Percentiles rank a stretch among this genome's conserved stretches.
phyloP scores from a whole-genome alignment of 2,888 invertebrate genomes.

The Nephrotoma guestfalica region DNA sequence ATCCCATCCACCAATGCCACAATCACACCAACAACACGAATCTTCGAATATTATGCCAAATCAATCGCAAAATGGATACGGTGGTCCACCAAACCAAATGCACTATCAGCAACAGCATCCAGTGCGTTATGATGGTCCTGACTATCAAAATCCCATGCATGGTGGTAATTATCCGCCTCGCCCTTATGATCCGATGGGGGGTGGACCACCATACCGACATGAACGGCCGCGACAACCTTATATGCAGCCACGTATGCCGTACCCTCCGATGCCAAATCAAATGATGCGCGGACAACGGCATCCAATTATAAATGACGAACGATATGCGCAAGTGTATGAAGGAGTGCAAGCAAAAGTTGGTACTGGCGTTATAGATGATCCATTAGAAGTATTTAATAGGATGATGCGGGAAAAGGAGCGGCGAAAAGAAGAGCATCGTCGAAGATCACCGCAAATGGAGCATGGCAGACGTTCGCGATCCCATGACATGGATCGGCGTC shows the following conservation, averaged over 20 bases:
- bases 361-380: constrained; percentile 56
- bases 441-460: constrained; percentile 34
- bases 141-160: constrained; percentile 11
- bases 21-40: not conserved
- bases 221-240: constrained; percentile 4
- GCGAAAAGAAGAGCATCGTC: constrained; percentile 33
- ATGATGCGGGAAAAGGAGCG: constrained; percentile 71
- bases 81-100: not conserved
- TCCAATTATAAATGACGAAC: constrained; percentile 19
- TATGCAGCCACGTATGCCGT: constrained; percentile 12
- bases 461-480: constrained; percentile 27
- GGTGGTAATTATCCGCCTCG: constrained; percentile 14
- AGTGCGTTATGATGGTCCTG: constrained; percentile 14
- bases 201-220: not conserved
- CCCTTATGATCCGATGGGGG: constrained; percentile 8
- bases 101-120: not conserved
- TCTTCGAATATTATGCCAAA: not conserved
- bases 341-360: constrained; percentile 30
- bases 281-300: constrained; percentile 13
- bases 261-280: constrained; percentile 15
- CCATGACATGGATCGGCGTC: constrained; percentile 17
- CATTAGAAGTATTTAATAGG: constrained; percentile 72
- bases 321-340: constrained; percentile 26
- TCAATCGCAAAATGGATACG: constrained; percentile 1
- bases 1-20: not conserved